Conservation (phyloP, 1,140 invertebrate species). For the Bombyx mori region ASM3026992v2 NC_085124.1:10000001-10000500, state of each 20-base stretch:
- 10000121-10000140: constrained; percentile 40
- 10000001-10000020: constrained; percentile 23
- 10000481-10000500: too few species aligned
- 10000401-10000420: too few species aligned
- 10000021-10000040: constrained; percentile 27
- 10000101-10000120: constrained; percentile 28
- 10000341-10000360: constrained; percentile 24
- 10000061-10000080: constrained; percentile 33
- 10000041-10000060: constrained; percentile 32
- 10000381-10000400: too few species aligned
- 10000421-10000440: too few species aligned
- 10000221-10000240: constrained; percentile 5
- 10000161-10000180: too few species aligned
- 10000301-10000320: constrained; percentile 28
- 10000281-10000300: constrained; percentile 41
- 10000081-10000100: constrained; percentile 30
- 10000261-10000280: constrained; percentile 38
- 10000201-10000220: background rate
- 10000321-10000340: constrained; percentile 30
- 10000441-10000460: too few species aligned
- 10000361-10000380: constrained; percentile 13
- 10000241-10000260: constrained; percentile 19
- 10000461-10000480: too few species aligned
- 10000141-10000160: constrained; percentile 32
- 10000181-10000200: constrained; percentile 16